Conservation (phyloP, 2,888 invertebrate species). For the Cyclophora albipunctata region DNA sequence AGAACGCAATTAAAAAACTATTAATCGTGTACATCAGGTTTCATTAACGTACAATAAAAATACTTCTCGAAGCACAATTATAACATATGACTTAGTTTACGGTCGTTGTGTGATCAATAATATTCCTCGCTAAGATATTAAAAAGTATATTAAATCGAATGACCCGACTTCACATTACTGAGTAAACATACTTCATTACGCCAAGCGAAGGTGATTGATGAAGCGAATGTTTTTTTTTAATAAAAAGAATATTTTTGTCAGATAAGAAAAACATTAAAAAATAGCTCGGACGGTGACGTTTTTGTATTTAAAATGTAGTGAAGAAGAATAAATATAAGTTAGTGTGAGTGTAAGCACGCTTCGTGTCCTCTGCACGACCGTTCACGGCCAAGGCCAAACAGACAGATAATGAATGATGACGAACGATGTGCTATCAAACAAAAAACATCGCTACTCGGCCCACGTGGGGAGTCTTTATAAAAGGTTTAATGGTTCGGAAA, state of each 20-base stretch:
- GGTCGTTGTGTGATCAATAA: too few species aligned
- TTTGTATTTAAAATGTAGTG: conserved; percentile 29
- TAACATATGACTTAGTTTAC: too few species aligned
- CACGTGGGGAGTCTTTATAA: conserved; percentile 64
- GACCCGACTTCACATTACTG: too few species aligned
- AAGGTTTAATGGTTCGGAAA: conserved; percentile 63
- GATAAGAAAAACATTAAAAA: conserved; percentile 5
- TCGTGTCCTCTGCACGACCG: conserved; percentile 55
- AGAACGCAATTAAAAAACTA: too few species aligned
- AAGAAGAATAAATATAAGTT: conserved; percentile 16
- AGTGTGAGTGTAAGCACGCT: conserved; percentile 44
- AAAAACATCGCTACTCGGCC: conserved; percentile 49
- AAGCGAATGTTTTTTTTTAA: conserved; percentile 10
- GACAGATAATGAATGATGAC: conserved; percentile 67
- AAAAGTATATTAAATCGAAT: too few species aligned
- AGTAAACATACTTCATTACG: background rate
- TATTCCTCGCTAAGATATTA: too few species aligned
- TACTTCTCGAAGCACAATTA: too few species aligned
- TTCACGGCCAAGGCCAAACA: conserved; percentile 72
- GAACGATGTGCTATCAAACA: conserved; percentile 58
- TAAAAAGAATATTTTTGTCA: conserved; percentile 3
- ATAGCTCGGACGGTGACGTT: conserved; percentile 18
- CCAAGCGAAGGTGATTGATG: conserved; percentile 1
- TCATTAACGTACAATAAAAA: too few species aligned
- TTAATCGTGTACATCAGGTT: too few species aligned